phyloP scores from a whole-genome alignment of 1,140 invertebrate species.

The Solenopsis invicta region DNA sequence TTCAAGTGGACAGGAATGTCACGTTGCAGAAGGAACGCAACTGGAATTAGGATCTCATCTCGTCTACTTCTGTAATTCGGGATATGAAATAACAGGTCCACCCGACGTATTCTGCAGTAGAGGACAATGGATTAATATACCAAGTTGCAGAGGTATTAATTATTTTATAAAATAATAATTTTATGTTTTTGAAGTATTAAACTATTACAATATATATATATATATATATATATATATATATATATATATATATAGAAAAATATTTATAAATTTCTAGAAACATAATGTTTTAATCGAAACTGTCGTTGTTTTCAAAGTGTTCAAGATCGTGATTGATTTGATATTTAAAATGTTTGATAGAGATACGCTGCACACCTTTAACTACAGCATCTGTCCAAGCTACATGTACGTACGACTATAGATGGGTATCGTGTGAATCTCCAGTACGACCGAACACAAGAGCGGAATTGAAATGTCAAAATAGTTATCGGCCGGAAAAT shows the following conservation, averaged over 20 bases:
- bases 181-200: slow-evolving; percentile 5
- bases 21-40: slow-evolving; percentile 32
- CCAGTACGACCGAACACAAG: slow-evolving; percentile 75
- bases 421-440: slow-evolving; percentile 70
- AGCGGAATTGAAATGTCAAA: slow-evolving; percentile 76
- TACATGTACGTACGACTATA: slow-evolving; percentile 70
- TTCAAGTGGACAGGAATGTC: slow-evolving; percentile 66
- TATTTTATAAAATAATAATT: too few relatives aligned
- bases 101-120: slow-evolving; percentile 77
- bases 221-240: too few relatives aligned
- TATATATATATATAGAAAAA: too few relatives aligned
- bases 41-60: slow-evolving; percentile 78
- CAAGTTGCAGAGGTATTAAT: slow-evolving; percentile 79
- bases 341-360: slow-evolving; percentile 71
- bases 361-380: slow-evolving; percentile 80
- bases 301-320: background rate
- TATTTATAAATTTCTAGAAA: background rate
- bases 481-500: slow-evolving; percentile 78
- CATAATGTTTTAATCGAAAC: background rate
- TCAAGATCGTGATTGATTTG: background rate
- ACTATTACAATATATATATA: background rate
- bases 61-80: slow-evolving; percentile 80
- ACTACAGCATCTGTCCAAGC: slow-evolving; percentile 72
- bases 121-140: slow-evolving; percentile 80
- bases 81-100: slow-evolving; percentile 75